These are phyloP conservation scores for Oophaga sylvatica DNA, from an alignment of 2,797 vertebrate genomes.

Conservation along the genomic window DNA sequence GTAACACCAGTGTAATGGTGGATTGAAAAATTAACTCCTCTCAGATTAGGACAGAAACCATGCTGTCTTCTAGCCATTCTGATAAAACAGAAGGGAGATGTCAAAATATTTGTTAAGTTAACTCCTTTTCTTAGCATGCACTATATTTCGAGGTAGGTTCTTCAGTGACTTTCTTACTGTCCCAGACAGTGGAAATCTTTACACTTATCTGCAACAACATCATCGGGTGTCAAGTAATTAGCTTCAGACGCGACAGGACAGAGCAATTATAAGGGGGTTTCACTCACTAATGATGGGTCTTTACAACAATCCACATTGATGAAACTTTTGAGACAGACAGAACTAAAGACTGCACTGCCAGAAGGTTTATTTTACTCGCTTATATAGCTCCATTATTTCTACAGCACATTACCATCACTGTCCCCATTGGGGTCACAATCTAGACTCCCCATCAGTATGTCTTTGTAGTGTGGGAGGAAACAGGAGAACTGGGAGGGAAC, in stretches of 20 bases:
- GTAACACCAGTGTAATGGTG: constrained; percentile 66
- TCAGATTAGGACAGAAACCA: constrained; percentile 67
- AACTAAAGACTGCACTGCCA: background rate
- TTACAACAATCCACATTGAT: background rate
- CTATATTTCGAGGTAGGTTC: constrained; percentile 63
- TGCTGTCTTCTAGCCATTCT: constrained; percentile 71
- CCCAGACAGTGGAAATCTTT: constrained; percentile 64
- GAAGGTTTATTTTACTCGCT: background rate
- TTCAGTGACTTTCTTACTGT: constrained; percentile 64
- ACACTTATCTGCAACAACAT: constrained; percentile 74
- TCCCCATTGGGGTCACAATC: too few species aligned
- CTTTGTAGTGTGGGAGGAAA: too few species aligned
- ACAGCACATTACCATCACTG: too few species aligned
- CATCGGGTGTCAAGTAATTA: constrained; percentile 72
- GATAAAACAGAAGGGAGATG: constrained; percentile 65
- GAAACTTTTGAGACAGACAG: background rate
- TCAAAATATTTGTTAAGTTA: constrained; percentile 76
- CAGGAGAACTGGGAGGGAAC: too few species aligned
- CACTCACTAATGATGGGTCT: constrained; percentile 1
- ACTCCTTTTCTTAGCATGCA: constrained; percentile 65
- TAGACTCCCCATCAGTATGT: too few species aligned
- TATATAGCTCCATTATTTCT: too few species aligned
- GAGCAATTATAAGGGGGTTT: constrained; percentile 60
- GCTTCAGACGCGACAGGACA: constrained; percentile 62
- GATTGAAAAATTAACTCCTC: constrained; percentile 71